Evolutionary conservation across 2,888 invertebrate genomes (phyloP), one percentile per base, ranked within the genome.

Genomic region (Eledone cirrhosa): DNA sequence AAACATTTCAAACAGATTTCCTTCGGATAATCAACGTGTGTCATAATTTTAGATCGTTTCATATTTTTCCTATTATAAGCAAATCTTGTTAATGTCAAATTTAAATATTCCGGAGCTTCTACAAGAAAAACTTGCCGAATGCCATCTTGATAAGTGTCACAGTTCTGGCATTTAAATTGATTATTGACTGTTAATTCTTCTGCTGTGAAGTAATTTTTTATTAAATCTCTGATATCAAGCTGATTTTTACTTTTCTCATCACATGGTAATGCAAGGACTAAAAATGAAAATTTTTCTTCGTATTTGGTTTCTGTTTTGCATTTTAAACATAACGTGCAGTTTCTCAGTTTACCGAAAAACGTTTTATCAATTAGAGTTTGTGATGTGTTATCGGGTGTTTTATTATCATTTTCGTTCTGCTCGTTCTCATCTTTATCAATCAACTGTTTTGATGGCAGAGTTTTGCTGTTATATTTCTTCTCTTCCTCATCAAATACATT

Each of bases 181-280:
- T 97, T 96, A 78, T 96, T 95, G 0, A 95, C 96, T 2, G 93
- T 93, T 48, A 97, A 90, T 78, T 93, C 93, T 88, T 97, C 96
- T 1, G 94, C 94, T 29, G 94, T 93, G 83, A 95, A 93, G 89
- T 95, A 96, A 87, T 93, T 95, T 24, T 84, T 94, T 24, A 96
- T 92, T 0, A 96, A 92, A 83, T 93, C 93, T 88, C 95, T 95
- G n/a, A 96, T 94, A n/a, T n/a, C n/a, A n/a, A n/a, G n/a, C n/a
- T n/a, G n/a, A n/a, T n/a, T n/a, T 48, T 86, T 84, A 33, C 87
- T 78, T 31, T 83, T 79, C 48, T 81, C 78, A 53, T 84, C 82
- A 76, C 88, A 86, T 0, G 91, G 91, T 80, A 91, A 90, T 4
- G 91, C 90, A 69, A 91, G 82, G 19, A 90, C 88, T 22, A 97